A percentile compares a stretch with the other conserved stretches of the same genome.
These are phyloP conservation scores for Ispidina picta DNA, from an alignment of 2,797 vertebrate genomes.

Conservation along the genomic window DNA sequence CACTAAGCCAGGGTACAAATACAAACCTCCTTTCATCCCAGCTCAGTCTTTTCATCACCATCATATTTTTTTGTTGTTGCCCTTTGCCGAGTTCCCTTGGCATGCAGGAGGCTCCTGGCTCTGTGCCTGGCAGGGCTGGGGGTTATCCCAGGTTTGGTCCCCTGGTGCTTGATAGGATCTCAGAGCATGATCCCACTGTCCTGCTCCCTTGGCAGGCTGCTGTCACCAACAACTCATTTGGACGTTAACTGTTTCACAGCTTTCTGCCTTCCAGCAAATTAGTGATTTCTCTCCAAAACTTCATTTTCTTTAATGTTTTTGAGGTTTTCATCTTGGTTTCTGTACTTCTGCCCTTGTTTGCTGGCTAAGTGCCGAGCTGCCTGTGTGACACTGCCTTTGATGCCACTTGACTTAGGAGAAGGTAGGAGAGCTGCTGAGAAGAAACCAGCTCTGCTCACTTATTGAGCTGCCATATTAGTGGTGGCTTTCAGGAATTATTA, in stretches of 20 bases:
- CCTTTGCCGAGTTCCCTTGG: neutral
- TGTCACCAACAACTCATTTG: neutral
- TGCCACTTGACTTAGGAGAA: rapidly evolving
- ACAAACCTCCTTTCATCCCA: neutral
- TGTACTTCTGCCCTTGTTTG: rapidly evolving
- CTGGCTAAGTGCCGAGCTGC: rapidly evolving
- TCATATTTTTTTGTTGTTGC: neutral
- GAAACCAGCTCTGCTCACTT: neutral
- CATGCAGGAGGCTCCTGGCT: neutral
- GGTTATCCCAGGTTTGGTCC: neutral
- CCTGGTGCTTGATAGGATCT: rapidly evolving
- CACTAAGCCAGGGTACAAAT: rapidly evolving
- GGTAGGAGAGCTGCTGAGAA: neutral
- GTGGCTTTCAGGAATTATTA: neutral
- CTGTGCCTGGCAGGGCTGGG: rapidly evolving
- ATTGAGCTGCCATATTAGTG: neutral
- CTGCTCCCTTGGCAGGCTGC: neutral
- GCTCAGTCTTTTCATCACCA: neutral
- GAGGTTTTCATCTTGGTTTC: neutral
- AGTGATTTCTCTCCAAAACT: neutral
- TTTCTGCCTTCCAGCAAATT: neutral
- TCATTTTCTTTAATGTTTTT: neutral
- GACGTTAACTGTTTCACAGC: neutral
- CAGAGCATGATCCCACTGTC: neutral
- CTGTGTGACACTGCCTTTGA: neutral